Conservation (phyloP, 2,888 invertebrate species). For the Aleiodes testaceus region DNA sequence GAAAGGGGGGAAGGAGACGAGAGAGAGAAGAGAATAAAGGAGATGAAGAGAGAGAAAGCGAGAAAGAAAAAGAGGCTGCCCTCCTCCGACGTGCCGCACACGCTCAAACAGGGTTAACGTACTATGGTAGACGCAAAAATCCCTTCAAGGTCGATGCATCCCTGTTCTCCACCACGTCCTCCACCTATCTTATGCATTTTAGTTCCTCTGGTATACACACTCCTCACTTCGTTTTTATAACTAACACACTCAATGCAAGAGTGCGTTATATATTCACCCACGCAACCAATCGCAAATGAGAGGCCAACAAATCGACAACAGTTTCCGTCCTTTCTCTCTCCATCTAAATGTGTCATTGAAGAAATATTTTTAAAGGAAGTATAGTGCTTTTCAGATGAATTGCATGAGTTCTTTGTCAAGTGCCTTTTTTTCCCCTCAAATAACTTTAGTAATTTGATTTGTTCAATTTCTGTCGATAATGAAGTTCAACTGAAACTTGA, state of each 20-base stretch:
- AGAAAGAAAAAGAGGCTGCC: conserved; percentile 33
- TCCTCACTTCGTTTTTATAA: conserved; percentile 44
- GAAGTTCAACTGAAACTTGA: too few species aligned
- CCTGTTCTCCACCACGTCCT: conserved; percentile 58
- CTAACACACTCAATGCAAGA: conserved; percentile 7
- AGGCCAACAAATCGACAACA: background rate
- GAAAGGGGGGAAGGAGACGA: conserved; percentile 30
- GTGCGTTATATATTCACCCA: conserved; percentile 57
- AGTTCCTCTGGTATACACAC: conserved; percentile 45
- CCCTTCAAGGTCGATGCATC: conserved; percentile 72
- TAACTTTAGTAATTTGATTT: too few species aligned
- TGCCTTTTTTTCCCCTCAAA: too few species aligned
- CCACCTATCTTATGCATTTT: conserved; percentile 47
- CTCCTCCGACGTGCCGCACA: conserved; percentile 38
- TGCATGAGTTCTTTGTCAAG: too few species aligned
- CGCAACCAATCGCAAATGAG: conserved; percentile 57
- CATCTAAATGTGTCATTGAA: too few species aligned
- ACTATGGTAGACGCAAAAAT: conserved; percentile 72
- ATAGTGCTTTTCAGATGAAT: too few species aligned
- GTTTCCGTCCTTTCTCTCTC: background rate
- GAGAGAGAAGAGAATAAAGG: conserved; percentile 45
- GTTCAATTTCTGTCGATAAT: too few species aligned
- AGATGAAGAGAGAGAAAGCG: conserved; percentile 43
- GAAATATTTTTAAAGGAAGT: too few species aligned
- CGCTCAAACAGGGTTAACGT: conserved; percentile 66